These are phyloP conservation scores for Thalpophila matura DNA, from an alignment of 2,888 invertebrate species.

Conservation along the genomic window DNA sequence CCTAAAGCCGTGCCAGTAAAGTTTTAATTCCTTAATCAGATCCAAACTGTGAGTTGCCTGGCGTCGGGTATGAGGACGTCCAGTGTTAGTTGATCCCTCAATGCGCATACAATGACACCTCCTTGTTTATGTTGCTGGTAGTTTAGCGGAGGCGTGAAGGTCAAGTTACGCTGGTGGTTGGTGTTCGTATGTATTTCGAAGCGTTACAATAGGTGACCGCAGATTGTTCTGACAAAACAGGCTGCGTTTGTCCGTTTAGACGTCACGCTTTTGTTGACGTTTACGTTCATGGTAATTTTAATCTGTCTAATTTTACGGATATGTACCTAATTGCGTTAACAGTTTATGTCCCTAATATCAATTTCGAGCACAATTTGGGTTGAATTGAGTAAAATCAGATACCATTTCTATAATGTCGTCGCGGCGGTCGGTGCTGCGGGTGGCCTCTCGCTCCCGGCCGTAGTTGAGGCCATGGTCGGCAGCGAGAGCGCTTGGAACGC, in stretches of 20 bases:
- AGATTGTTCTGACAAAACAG: conserved; percentile 62
- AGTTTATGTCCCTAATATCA: not conserved
- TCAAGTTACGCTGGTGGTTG: conserved; percentile 51
- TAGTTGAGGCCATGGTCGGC: no score
- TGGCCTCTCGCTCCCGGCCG: no score
- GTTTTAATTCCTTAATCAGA: conserved; percentile 57
- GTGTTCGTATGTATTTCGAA: conserved; percentile 17
- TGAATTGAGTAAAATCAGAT: not conserved
- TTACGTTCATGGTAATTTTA: conserved; percentile 8
- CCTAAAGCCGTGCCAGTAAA: conserved; percentile 47
- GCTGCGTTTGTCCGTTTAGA: conserved; percentile 47
- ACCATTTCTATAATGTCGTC: not conserved
- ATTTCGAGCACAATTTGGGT: not conserved
- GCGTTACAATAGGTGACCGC: conserved; percentile 58
- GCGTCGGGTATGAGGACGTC: conserved; percentile 41
- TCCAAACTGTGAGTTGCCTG: conserved; percentile 31
- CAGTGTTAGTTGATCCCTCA: conserved; percentile 59
- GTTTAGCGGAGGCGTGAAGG: conserved; percentile 19
- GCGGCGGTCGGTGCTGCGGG: no score
- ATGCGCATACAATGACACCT: conserved; percentile 28
- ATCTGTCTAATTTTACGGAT: conserved; percentile 8
- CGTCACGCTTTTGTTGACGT: conserved; percentile 16
- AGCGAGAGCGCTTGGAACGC: no score
- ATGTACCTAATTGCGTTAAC: not conserved
- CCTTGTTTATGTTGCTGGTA: conserved; percentile 20